These are phyloP conservation scores for Ormyrus rosae DNA, from an alignment of 2,888 invertebrate species.

Conservation along the genomic window DNA sequence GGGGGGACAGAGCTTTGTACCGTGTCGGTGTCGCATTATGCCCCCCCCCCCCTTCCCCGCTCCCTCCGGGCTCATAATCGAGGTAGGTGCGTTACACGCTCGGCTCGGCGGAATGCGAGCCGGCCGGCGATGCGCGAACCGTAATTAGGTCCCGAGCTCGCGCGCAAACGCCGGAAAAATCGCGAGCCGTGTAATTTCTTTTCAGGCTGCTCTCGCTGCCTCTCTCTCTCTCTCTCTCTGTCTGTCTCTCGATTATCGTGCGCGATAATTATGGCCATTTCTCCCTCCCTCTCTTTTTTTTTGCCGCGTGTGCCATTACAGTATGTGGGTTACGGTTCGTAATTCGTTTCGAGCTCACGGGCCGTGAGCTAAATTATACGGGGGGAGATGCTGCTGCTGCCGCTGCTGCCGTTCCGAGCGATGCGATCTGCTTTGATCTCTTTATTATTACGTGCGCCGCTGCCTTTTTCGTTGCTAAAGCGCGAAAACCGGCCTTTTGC, in stretches of 20 bases:
- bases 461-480: background rate
- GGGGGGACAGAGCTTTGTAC: too few relatives aligned
- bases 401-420: too few relatives aligned
- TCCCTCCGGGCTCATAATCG: too few relatives aligned
- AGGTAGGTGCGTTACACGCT: slow-evolving; percentile 13
- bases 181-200: slow-evolving; percentile 47
- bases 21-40: too few relatives aligned
- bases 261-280: slow-evolving; percentile 46
- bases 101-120: background rate
- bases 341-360: slow-evolving; percentile 40
- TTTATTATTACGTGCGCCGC: slow-evolving; percentile 1
- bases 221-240: background rate
- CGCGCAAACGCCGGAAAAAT: slow-evolving; percentile 33
- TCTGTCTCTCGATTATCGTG: slow-evolving; percentile 32
- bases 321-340: slow-evolving; percentile 12
- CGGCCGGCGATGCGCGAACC: slow-evolving; percentile 23
- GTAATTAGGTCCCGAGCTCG: slow-evolving; percentile 40
- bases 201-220: background rate
- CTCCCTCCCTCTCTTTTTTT: background rate
- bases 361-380: slow-evolving; percentile 36
- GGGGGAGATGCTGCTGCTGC: background rate
- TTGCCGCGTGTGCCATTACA: background rate
- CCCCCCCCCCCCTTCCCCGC: too few relatives aligned
- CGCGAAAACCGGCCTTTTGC: background rate
- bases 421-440: slow-evolving; percentile 24